Evolutionary conservation across 2,113 vertebrate genomes (phyloP).

Genomic region (Vidua macroura): DNA sequence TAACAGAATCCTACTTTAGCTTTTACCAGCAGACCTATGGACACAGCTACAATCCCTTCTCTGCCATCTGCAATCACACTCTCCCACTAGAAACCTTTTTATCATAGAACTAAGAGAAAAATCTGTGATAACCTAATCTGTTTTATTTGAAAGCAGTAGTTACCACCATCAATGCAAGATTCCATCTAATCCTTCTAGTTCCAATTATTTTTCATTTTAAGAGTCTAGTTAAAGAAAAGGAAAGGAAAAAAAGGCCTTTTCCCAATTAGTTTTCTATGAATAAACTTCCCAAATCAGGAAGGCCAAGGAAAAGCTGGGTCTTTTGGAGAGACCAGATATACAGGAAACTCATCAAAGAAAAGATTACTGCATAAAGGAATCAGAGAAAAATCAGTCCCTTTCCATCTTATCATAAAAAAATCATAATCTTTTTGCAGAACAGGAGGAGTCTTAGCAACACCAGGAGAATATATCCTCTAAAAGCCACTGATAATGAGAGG

Average conservation of each 20-base stretch:
- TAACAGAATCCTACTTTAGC: neutral
- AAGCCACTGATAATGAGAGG: neutral
- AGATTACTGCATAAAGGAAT: neutral
- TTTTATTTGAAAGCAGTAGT: neutral
- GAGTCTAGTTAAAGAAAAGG: neutral
- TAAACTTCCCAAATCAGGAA: neutral
- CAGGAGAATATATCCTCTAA: neutral
- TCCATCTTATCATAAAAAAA: neutral
- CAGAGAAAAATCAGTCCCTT: neutral
- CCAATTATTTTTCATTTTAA: neutral
- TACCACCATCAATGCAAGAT: neutral
- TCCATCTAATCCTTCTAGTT: neutral
- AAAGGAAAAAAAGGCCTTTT: neutral
- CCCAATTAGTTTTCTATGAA: neutral
- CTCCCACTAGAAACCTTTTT: neutral
- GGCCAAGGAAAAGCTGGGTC: neutral
- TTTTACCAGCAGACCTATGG: neutral
- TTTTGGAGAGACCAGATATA: neutral
- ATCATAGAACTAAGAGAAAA: neutral
- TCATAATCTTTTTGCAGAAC: neutral
- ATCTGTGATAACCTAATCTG: neutral
- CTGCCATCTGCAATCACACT: neutral
- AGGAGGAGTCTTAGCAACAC: neutral
- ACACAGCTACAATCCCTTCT: neutral
- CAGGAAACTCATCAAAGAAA: neutral